Evolutionary conservation across 1,140 invertebrate species (phyloP), one percentile per base, ranked within the genome.

Genomic region (Pantala flavescens): DNA sequence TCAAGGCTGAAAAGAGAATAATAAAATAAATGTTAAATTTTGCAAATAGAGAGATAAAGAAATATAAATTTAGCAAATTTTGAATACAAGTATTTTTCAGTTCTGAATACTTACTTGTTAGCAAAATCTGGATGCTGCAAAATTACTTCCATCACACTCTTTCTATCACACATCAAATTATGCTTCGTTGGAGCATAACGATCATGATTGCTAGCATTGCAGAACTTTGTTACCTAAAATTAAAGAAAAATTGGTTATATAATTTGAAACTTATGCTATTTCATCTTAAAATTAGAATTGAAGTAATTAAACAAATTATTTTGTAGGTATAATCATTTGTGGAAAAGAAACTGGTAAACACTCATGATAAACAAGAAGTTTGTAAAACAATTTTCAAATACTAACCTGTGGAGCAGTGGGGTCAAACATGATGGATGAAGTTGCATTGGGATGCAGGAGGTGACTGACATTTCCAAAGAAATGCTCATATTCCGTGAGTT

Each of bases 111-210:
- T 76, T 78, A 82, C 81, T 77, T 79, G 76, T 81, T 80, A 24
- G 76, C 78, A 76, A 90, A 90, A 78, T 91, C 89, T 3, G 78
- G 36, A 80, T 90, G 88, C 75, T 82, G 82, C 21, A 83, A 78
- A 74, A 90, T 88, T 43, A 90, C 85, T 75, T 90, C 88, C 80
- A 86, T 84, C 3, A 86, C 85, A 77, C 87, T 89, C 49, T 84
- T 82, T 63, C 87, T 83, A 72, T 86, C 80, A 78, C 90, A 91
- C 19, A 90, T 81, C 21, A 85, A 81, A 81, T 91, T 91, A 43
- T 91, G 90, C 79, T 88, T 88, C n/a, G 88, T 90, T 0, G 88
- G 89, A 0, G 88, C 86, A 73, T 85, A 84, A 23, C 82, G 80
- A 79, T 90, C 85, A 79, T 90, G 89, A 73, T 84, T 86, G 7